Conservation (phyloP, 2,888 invertebrate genomes). For the Nycteola revayana region DNA sequence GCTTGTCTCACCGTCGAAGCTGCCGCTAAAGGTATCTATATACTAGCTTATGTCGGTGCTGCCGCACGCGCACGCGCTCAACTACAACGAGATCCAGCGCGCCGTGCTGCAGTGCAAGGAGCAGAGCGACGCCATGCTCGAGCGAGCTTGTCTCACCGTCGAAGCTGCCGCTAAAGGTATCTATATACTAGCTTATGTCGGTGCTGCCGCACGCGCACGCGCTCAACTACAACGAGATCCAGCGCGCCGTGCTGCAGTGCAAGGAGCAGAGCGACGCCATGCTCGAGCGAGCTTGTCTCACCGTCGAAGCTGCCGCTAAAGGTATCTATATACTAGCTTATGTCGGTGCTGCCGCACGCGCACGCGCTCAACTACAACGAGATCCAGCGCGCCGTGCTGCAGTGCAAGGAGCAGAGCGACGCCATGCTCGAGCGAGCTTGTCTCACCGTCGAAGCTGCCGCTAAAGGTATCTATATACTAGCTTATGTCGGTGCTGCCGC, state of each 20-base stretch:
- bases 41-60: conserved; percentile 91
- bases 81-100: conserved; percentile 93
- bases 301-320: conserved; percentile 94
- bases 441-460: conserved; percentile 93
- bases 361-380: conserved; percentile 95
- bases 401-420: conserved; percentile 95
- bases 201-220: conserved; percentile 94
- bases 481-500: conserved; percentile 95
- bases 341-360: conserved; percentile 93
- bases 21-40: conserved; percentile 86
- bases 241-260: conserved; percentile 92
- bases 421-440: conserved; percentile 94
- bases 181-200: conserved; percentile 86
- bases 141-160: conserved; percentile 93
- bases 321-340: conserved; percentile 82
- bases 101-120: conserved; percentile 95
- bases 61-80: conserved; percentile 93
- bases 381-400: conserved; percentile 91
- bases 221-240: conserved; percentile 94
- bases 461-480: conserved; percentile 83
- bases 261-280: conserved; percentile 94
- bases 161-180: conserved; percentile 91
- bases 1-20: conserved; percentile 94
- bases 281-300: conserved; percentile 93
- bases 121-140: conserved; percentile 93